Evolutionary conservation across 2,888 invertebrate genomes (phyloP).

Genomic region (Hyles lineata): DNA sequence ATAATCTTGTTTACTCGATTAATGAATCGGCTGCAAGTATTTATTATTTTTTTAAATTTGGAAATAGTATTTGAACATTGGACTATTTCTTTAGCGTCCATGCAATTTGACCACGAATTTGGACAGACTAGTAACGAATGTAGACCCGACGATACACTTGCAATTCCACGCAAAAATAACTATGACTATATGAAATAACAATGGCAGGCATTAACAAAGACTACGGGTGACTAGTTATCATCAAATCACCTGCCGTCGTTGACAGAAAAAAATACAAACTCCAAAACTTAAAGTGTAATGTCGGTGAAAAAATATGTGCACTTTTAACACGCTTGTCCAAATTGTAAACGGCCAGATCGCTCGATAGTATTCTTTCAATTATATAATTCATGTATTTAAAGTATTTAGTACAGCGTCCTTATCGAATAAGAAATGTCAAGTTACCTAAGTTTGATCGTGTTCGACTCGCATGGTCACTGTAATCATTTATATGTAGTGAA

Average conservation of each 20-base stretch:
- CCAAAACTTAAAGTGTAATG: not conserved
- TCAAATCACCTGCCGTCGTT: too few species aligned
- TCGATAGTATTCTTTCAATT: constrained; percentile 15
- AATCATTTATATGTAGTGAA: constrained; percentile 5
- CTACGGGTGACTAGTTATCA: too few species aligned
- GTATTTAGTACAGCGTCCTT: constrained; percentile 8
- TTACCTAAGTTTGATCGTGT: constrained; percentile 10
- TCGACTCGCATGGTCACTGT: not conserved
- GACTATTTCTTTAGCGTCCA: too few species aligned
- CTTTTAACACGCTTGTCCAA: constrained; percentile 6
- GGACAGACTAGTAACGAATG: too few species aligned
- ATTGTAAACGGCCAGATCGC: not conserved
- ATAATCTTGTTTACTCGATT: too few species aligned
- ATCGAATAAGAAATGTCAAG: constrained; percentile 22
- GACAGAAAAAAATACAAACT: too few species aligned
- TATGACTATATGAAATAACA: not conserved
- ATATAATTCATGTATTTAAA: not conserved
- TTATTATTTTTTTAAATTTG: too few species aligned
- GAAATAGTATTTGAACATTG: too few species aligned
- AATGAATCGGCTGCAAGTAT: too few species aligned
- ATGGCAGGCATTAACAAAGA: not conserved
- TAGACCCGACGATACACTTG: too few species aligned
- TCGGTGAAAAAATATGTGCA: not conserved
- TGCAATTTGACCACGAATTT: too few species aligned
- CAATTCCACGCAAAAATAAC: not conserved